phyloP scores from a whole-genome alignment of 37 sponge, comb jelly and placozoan species.

The Mnemiopsis leidyi region DNA sequence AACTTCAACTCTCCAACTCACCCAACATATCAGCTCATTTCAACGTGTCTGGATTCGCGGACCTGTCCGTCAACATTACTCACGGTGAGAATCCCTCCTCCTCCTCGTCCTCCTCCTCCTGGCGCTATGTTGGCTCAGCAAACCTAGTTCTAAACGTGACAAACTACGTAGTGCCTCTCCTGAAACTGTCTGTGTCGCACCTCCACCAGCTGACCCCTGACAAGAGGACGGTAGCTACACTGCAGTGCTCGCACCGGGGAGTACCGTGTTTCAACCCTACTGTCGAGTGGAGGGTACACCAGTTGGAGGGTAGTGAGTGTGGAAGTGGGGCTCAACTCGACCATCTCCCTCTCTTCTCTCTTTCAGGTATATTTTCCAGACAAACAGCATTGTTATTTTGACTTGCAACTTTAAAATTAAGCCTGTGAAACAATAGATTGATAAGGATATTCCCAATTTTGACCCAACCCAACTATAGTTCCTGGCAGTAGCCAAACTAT shows the following conservation, averaged over 20 bases:
- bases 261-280: background rate
- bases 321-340: background rate
- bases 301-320: background rate
- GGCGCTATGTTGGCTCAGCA: background rate
- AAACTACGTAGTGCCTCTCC: constrained; percentile 3
- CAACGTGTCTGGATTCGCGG: constrained; percentile 12
- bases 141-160: constrained; percentile 30
- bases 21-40: background rate
- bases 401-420: too few species aligned
- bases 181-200: background rate
- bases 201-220: background rate
- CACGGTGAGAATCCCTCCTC: background rate
- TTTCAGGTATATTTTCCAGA: too few species aligned
- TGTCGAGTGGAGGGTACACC: background rate
- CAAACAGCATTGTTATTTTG: too few species aligned
- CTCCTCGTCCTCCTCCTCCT: background rate
- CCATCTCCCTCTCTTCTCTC: background rate
- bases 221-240: background rate
- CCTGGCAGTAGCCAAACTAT: too few species aligned
- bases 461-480: too few species aligned
- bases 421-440: too few species aligned
- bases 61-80: background rate
- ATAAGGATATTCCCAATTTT: too few species aligned
- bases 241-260: background rate
- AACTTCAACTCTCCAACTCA: background rate